Conservation (phyloP, 2,113 vertebrate genomes). For the Trachemys scripta region DNA sequence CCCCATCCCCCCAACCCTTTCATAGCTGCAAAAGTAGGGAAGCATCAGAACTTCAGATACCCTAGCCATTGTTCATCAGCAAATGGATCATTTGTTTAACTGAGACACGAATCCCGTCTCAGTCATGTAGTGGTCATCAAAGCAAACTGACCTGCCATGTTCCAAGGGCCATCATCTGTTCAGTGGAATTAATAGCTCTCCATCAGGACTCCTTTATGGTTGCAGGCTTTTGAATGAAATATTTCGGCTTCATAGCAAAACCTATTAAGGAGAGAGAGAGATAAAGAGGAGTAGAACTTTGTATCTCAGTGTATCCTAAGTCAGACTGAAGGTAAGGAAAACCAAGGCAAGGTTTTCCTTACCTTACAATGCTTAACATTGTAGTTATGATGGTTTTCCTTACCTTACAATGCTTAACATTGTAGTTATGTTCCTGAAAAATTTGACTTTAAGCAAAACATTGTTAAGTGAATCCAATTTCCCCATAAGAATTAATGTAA, state of each 20-base stretch:
- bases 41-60: neutral
- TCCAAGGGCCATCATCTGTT: neutral
- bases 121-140: fast-evolving
- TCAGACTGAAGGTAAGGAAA: neutral
- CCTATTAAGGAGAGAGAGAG: neutral
- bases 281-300: neutral
- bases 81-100: neutral
- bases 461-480: too few relatives aligned
- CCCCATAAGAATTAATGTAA: too few relatives aligned
- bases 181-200: neutral
- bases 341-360: too few relatives aligned
- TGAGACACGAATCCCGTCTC: neutral
- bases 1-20: neutral
- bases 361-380: too few relatives aligned
- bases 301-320: neutral
- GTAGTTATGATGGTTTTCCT: too few relatives aligned
- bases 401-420: too few relatives aligned
- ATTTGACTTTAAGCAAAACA: too few relatives aligned
- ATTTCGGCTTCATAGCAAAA: neutral
- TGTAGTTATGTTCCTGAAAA: too few relatives aligned
- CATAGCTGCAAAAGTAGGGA: neutral
- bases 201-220: neutral
- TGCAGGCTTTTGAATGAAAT: neutral
- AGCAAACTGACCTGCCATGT: neutral
- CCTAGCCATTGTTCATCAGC: neutral